Conservation (phyloP, 35 echinoderm and acorn worm species). For the Holothuria glaberrima region DNA sequence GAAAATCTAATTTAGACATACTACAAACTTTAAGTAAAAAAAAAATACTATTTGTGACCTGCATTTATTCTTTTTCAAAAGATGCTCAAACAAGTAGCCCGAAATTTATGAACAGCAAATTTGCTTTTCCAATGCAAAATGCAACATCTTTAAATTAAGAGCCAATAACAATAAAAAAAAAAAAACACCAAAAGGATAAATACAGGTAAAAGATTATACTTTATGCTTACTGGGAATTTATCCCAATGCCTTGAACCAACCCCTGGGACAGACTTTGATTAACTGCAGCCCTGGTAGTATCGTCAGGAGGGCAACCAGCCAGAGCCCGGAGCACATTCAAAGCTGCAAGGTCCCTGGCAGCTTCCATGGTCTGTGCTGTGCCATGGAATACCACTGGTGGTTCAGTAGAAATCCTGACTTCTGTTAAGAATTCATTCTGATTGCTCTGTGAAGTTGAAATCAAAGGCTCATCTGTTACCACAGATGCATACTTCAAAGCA, state of each 20-base stretch:
- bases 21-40: no score
- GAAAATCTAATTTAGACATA: no score
- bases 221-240: constrained; percentile 6
- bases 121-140: no score
- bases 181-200: no score
- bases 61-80: no score
- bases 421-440: constrained; percentile 71
- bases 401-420: constrained; percentile 85
- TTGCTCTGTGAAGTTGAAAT: constrained; percentile 51
- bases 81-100: no score
- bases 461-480: background rate
- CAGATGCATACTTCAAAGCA: no score
- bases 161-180: no score
- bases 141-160: no score
- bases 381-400: constrained; percentile 82
- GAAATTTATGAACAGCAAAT: no score
- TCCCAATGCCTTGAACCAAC: background rate
- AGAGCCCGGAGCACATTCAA: constrained; percentile 76
- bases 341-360: constrained; percentile 84
- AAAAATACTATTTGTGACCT: no score
- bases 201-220: no score
- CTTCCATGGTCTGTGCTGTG: constrained; percentile 70
- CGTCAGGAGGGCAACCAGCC: constrained; percentile 59
- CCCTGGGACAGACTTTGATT: constrained; percentile 15
- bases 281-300: constrained; percentile 15